These are phyloP conservation scores for Meghimatium bilineatum DNA, from an alignment of 2,888 invertebrate species.

Conservation along the genomic window DNA sequence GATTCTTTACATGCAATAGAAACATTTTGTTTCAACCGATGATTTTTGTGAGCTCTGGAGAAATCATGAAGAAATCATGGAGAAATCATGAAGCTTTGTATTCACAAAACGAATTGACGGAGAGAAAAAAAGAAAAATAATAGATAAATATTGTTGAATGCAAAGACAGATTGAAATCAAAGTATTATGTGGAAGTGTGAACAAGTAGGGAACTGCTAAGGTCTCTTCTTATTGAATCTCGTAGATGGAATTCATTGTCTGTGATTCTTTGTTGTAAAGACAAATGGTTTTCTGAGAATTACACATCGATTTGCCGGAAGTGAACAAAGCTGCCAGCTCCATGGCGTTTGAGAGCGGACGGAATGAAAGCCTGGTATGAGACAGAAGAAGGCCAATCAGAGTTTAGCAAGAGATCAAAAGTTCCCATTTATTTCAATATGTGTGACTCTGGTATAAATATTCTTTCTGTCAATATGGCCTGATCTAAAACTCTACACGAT, in stretches of 20 bases:
- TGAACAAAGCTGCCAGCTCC: slow-evolving; percentile 37
- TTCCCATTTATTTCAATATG: slow-evolving; percentile 33
- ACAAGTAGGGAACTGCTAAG: background rate
- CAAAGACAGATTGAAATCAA: background rate
- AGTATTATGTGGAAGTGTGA: background rate
- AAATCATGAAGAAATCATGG: slow-evolving; percentile 29
- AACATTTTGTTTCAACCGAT: slow-evolving; percentile 14
- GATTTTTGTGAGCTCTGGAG: background rate
- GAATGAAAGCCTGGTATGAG: slow-evolving; percentile 8
- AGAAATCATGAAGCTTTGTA: slow-evolving; percentile 13
- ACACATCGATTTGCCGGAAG: slow-evolving; percentile 36
- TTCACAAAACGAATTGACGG: slow-evolving; percentile 5
- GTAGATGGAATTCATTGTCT: slow-evolving; percentile 3
- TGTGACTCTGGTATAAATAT: background rate
- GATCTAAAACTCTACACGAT: too few species aligned
- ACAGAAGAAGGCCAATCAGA: slow-evolving; percentile 18
- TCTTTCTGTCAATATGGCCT: too few species aligned
- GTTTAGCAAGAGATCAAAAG: background rate
- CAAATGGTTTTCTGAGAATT: slow-evolving; percentile 47
- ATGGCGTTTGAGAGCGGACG: slow-evolving; percentile 1
- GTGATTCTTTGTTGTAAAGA: slow-evolving; percentile 44
- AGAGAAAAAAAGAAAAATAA: background rate
- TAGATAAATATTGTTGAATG: background rate
- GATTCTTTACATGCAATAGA: slow-evolving; percentile 27
- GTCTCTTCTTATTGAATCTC: slow-evolving; percentile 25